Evolutionary conservation across 2,797 vertebrate genomes (phyloP).

Genomic region (Carcharodon carcharias): DNA sequence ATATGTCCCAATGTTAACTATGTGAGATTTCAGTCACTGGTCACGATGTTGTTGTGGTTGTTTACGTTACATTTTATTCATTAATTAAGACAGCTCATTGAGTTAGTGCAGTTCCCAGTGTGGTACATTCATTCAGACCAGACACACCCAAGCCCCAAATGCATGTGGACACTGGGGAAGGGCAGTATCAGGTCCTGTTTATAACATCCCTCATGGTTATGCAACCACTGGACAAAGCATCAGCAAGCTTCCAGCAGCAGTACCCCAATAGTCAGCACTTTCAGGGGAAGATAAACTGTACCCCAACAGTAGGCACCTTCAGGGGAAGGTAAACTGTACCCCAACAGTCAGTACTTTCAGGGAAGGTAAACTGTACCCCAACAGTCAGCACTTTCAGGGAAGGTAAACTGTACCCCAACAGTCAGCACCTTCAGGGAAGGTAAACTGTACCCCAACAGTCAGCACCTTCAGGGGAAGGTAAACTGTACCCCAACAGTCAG

Average conservation of each 20-base stretch:
- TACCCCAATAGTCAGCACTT: background rate
- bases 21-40: too few relatives aligned
- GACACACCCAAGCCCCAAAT: background rate
- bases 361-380: background rate
- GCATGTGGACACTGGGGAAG: background rate
- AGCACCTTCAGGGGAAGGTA: background rate
- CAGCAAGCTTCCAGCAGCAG: background rate
- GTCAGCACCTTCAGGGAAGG: background rate
- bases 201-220: too few relatives aligned
- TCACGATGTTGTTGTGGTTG: too few relatives aligned
- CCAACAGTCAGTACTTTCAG: background rate
- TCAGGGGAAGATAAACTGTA: background rate
- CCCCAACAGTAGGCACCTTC: background rate
- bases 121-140: background rate
- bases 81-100: background rate
- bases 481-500: background rate
- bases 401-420: background rate
- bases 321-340: background rate
- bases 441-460: background rate
- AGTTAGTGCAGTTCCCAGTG: background rate
- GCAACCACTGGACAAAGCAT: too few relatives aligned
- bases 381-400: background rate
- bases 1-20: background rate
- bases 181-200: background rate
- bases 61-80: too few relatives aligned